Conservation (phyloP, 2,113 vertebrate genomes). For the Odobenus rosmarus region DNA sequence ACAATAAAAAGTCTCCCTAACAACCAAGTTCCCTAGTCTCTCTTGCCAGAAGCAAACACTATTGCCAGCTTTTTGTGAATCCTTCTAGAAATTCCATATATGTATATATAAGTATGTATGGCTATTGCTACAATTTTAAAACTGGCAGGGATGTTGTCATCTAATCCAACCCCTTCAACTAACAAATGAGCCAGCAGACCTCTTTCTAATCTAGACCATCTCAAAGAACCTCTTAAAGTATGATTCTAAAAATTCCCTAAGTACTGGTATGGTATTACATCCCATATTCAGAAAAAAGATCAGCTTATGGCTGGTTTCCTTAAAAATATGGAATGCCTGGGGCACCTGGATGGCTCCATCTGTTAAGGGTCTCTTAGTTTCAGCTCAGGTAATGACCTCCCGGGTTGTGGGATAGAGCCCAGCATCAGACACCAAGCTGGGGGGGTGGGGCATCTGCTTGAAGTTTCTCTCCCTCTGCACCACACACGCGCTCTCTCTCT, state of each 20-base stretch:
- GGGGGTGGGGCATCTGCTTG: background rate
- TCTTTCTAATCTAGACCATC: constrained; percentile 3
- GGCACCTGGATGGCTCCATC: background rate
- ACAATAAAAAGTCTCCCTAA: background rate
- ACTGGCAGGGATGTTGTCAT: background rate
- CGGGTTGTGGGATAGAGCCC: background rate
- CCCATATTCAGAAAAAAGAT: background rate
- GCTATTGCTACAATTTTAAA: constrained; percentile 7
- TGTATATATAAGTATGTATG: background rate
- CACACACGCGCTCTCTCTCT: background rate
- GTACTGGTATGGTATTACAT: background rate
- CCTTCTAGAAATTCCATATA: background rate
- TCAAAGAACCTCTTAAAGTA: background rate
- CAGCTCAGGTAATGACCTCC: background rate
- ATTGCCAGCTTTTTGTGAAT: background rate
- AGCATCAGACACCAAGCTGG: background rate
- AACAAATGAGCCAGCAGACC: background rate
- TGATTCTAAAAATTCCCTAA: constrained; percentile 10
- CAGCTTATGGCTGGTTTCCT: background rate
- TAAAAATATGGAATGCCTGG: background rate
- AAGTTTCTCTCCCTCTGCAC: background rate
- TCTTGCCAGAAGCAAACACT: background rate
- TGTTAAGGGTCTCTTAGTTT: background rate
- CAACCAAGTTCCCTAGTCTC: background rate
- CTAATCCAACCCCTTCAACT: constrained; percentile 23